A percentile compares a stretch with the other conserved stretches of the same genome.
Evolutionary conservation across 2,113 vertebrate species (phyloP).

Genomic region (Callaeas wilsoni): DNA sequence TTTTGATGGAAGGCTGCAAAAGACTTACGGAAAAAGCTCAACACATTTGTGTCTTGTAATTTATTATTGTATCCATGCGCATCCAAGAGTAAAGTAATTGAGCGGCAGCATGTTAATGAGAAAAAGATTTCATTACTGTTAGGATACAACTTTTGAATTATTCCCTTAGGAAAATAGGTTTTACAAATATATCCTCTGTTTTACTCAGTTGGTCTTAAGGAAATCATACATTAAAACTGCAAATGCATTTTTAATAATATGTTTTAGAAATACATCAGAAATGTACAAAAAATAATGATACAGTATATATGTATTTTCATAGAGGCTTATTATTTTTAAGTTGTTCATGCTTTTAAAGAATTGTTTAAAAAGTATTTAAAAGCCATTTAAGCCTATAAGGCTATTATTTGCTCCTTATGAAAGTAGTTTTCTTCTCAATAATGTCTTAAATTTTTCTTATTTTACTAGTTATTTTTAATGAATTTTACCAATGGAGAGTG

Average conservation of each 20-base stretch:
- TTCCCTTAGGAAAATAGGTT: background rate
- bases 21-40: background rate
- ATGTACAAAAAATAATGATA: background rate
- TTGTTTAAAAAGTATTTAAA: background rate
- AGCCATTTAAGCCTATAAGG: background rate
- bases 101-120: background rate
- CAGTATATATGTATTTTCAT: background rate
- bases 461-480: background rate
- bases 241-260: background rate
- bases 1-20: background rate
- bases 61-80: background rate
- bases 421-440: background rate
- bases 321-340: background rate
- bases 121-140: background rate
- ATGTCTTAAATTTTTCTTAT: background rate
- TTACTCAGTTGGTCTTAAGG: background rate
- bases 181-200: background rate
- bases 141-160: background rate
- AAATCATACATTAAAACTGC: background rate
- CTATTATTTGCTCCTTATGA: background rate
- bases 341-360: background rate
- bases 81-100: background rate
- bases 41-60: background rate
- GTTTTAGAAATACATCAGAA: background rate
- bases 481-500: background rate